These are phyloP conservation scores for Pithys albifrons DNA, from an alignment of 2,113 vertebrate species.

Conservation along the genomic window DNA sequence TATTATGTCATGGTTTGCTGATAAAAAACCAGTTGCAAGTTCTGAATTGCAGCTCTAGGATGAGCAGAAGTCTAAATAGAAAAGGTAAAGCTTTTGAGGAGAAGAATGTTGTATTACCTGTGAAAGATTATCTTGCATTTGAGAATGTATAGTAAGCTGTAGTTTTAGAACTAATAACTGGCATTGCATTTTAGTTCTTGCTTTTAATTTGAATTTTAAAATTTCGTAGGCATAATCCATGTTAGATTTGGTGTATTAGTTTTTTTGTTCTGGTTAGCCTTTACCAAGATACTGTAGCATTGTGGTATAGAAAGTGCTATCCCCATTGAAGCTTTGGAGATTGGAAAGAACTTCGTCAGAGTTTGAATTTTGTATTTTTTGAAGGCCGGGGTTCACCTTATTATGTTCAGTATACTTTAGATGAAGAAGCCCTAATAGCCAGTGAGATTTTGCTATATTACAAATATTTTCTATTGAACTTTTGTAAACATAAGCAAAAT, in stretches of 20 bases:
- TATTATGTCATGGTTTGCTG: neutral
- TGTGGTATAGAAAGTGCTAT: neutral
- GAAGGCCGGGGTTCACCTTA: neutral
- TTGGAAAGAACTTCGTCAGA: neutral
- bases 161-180: neutral
- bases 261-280: neutral
- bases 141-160: neutral
- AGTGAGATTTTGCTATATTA: neutral
- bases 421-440: neutral
- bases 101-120: neutral
- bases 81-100: neutral
- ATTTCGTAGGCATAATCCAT: neutral
- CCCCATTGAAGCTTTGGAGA: neutral
- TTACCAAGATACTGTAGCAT: neutral
- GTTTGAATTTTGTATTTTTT: neutral
- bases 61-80: neutral
- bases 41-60: neutral
- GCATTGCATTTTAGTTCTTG: neutral
- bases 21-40: neutral
- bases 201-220: neutral
- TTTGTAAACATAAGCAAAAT: neutral
- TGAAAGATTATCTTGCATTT: neutral
- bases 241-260: neutral
- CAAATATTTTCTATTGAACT: neutral
- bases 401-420: rapidly evolving